Conservation (phyloP, 2,888 invertebrate genomes). For the Callinectes sapidus region DNA sequence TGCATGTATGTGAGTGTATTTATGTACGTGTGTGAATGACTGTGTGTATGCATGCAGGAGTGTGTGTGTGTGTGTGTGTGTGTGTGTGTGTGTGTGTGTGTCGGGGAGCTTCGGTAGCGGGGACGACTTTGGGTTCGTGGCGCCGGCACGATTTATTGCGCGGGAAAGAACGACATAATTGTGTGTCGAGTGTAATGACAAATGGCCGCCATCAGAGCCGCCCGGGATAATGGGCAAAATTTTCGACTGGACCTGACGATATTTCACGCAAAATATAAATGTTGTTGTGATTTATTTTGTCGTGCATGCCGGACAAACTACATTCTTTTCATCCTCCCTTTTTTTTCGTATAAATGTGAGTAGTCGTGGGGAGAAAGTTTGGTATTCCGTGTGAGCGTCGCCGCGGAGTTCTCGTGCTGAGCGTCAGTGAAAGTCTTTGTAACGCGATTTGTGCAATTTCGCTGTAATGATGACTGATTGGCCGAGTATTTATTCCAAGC, state of each 20-base stretch:
- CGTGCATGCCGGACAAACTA: conserved; percentile 34
- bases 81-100: background rate
- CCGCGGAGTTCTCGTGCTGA: conserved; percentile 27
- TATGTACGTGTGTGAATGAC: background rate
- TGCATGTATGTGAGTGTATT: background rate
- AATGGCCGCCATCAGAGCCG: conserved; percentile 37
- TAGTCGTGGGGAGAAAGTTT: background rate
- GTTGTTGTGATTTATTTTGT: conserved; percentile 40
- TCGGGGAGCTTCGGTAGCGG: background rate
- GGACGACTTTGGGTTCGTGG: conserved; percentile 30
- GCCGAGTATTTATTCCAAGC: conserved; percentile 48
- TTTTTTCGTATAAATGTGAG: conserved; percentile 27
- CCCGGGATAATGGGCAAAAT: conserved; percentile 41
- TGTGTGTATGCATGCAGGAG: background rate
- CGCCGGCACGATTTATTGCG: conserved; percentile 43
- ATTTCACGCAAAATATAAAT: conserved; percentile 47
- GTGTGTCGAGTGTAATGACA: conserved; percentile 53
- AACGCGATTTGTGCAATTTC: conserved; percentile 54
- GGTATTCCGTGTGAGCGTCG: conserved; percentile 11
- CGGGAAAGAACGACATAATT: conserved; percentile 38
- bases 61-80: conserved; percentile 25
- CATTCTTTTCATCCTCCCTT: conserved; percentile 1
- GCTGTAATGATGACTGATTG: conserved; percentile 55
- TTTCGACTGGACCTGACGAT: conserved; percentile 42
- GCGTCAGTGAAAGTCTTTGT: conserved; percentile 45